Percentiles rank a stretch among this genome's conserved stretches.
Evolutionary conservation across 2,888 invertebrate genomes (phyloP).

Genomic region (Sylvicola cinctus): DNA sequence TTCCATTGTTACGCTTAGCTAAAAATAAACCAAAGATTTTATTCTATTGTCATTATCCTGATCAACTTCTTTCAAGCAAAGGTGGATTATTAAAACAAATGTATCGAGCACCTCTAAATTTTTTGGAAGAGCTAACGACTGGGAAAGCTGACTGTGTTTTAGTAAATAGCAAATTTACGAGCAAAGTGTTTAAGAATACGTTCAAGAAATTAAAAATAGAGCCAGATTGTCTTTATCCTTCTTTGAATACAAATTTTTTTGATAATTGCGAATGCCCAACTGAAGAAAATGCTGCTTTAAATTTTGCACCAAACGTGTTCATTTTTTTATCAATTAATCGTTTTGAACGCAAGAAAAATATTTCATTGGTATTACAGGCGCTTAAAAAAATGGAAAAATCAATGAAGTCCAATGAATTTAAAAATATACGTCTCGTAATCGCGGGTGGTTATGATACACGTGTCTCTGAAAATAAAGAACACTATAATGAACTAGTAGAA

Average conservation of each 20-base stretch:
- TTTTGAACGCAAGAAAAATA: conserved; percentile 91
- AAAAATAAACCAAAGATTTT: conserved; percentile 43
- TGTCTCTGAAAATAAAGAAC: conserved; percentile 68
- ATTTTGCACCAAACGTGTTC: conserved; percentile 32
- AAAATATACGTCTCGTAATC: no score
- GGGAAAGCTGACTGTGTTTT: conserved; percentile 71
- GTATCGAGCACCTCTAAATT: conserved; percentile 77
- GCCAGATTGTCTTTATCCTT: conserved; percentile 83
- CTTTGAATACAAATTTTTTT: conserved; percentile 63
- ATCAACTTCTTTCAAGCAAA: conserved; percentile 66
- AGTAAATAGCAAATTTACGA: conserved; percentile 94
- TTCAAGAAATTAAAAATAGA: conserved; percentile 50
- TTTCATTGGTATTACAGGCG: conserved; percentile 67
- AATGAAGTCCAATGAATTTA: no score
- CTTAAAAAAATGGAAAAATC: conserved; percentile 42
- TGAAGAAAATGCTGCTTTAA: conserved; percentile 14
- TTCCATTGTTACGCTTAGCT: conserved; percentile 62
- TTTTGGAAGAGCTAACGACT: conserved; percentile 75
- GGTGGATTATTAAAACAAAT: conserved; percentile 54
- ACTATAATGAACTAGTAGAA: conserved; percentile 53
- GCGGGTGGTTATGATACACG: conserved; percentile 93
- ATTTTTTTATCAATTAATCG: conserved; percentile 88
- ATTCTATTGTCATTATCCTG: conserved; percentile 98
- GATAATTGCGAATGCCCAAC: conserved; percentile 33
- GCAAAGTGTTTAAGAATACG: conserved; percentile 66